phyloP scores from a whole-genome alignment of 92 coral and sea anemone species.

The Bergia sp. region DNA sequence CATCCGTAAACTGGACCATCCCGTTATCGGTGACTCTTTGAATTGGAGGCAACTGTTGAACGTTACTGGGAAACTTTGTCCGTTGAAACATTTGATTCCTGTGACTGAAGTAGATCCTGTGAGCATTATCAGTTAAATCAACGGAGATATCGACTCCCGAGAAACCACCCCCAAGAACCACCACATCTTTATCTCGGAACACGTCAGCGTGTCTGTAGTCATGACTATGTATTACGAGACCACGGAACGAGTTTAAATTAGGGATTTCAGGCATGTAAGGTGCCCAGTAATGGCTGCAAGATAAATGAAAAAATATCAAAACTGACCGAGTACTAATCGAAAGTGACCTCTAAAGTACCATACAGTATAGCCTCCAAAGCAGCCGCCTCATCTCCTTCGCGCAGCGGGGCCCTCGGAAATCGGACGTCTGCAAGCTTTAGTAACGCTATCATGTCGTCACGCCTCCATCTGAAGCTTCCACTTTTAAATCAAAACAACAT shows the following conservation, averaged over 20 bases:
- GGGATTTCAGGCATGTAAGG: constrained; percentile 72
- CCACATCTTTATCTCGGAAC: constrained; percentile 65
- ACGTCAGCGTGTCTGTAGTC: constrained; percentile 68
- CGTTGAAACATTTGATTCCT: constrained; percentile 37
- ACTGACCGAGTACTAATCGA: not conserved
- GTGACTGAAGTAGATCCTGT: constrained; percentile 77
- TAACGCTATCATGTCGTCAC: too few species aligned
- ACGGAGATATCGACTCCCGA: constrained; percentile 81
- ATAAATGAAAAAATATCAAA: not conserved
- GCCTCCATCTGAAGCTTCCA: too few species aligned
- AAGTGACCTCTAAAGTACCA: too few species aligned
- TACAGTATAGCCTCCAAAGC: too few species aligned
- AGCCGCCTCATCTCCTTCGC: too few species aligned
- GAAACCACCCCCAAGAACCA: constrained; percentile 75
- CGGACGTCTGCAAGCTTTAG: too few species aligned
- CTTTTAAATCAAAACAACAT: too few species aligned
- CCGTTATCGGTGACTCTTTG: constrained; percentile 59
- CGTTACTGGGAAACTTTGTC: constrained; percentile 61
- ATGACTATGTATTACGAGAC: constrained; percentile 80
- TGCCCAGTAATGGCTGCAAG: constrained; percentile 72
- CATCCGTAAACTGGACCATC: constrained; percentile 65
- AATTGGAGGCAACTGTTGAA: constrained; percentile 61
- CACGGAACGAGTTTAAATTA: constrained; percentile 76
- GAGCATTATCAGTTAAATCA: constrained; percentile 54
- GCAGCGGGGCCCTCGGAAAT: too few species aligned